Base-by-base conservation (phyloP, 2,113 vertebrate species). In the Vulpes lagopus region DNA sequence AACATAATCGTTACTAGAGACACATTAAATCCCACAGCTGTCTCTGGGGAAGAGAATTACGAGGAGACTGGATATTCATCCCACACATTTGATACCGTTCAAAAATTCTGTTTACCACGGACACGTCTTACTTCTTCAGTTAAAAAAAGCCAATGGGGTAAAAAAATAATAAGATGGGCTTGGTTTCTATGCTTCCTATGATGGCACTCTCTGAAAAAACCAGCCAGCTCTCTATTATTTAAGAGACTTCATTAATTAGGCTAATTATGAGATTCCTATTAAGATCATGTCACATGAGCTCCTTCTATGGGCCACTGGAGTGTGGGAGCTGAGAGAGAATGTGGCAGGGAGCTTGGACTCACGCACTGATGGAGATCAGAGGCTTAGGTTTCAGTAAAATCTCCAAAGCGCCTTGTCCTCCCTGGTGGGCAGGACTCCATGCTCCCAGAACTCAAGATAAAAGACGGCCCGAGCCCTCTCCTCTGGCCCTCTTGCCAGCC, bases 221-320 rank as follows among this genome's bases (percentile, higher is more conserved):
- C 4, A 94, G 71, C 25, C 76, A 59, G 87, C 94, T 84, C 55
- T 96, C 96, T 71, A 80, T 89, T 27, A 59, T 69, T 81, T 81
- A 2, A 9, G 51, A 15, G 69, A 97, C 76, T 93, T 97, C 89
- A 74, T 57, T 65, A 94, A 69, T 67, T 57, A 62, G 65, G 62
- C 57, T 96, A 94, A 81, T 32, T 67, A 80, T 65, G 91, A 89
- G 55, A 89, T 32, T 32, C 80, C 89, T 82, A 88, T 0, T 11
- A 9, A 89, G 94, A 79, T 74, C 95, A 88, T 1, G 67, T 67
- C 65, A 38, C 5, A 60, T 30, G n/a, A 43, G 85, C 82, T 11
- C 53, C 80, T 71, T 65, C 78, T 43, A 38, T 0, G 0, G 57
- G 35, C 32, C 32, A 38, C 30, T 12, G 0, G 35, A 51, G 79